Conservation (phyloP, 2,888 invertebrate genomes). For the Smittia aterrima region DNA sequence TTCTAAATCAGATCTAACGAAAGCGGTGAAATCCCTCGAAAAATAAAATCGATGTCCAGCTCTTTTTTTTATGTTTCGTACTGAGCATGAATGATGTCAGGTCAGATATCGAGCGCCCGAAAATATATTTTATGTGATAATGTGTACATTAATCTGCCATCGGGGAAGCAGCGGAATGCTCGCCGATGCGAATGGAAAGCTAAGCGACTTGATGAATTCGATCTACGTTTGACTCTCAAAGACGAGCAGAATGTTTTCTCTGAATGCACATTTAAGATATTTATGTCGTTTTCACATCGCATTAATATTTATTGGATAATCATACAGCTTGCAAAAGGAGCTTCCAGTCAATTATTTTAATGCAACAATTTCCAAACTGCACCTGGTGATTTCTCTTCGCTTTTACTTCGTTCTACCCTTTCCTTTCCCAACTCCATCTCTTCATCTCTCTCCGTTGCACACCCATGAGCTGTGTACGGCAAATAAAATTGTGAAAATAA, state of each 20-base stretch:
- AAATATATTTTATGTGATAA: background rate
- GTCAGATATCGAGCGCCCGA: background rate
- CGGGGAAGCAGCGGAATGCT: background rate
- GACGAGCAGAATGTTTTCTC: background rate
- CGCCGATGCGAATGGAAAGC: background rate
- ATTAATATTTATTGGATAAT: slow-evolving; percentile 42
- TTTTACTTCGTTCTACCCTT: background rate
- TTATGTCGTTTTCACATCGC: slow-evolving; percentile 24
- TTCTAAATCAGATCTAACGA: slow-evolving; percentile 22
- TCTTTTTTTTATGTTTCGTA: background rate
- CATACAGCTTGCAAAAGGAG: slow-evolving; percentile 37
- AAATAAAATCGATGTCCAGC: background rate
- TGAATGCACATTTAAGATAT: background rate
- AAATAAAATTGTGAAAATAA: slow-evolving; percentile 14
- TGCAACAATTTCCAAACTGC: slow-evolving; percentile 41
- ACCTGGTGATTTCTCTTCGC: slow-evolving; percentile 35
- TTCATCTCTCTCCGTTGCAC: background rate
- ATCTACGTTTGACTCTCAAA: background rate
- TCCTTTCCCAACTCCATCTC: slow-evolving; percentile 4
- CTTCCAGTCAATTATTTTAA: slow-evolving; percentile 40
- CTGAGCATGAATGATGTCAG: background rate
- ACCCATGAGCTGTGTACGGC: background rate
- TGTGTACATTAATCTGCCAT: slow-evolving; percentile 18
- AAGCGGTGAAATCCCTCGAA: background rate
- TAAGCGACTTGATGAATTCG: background rate